Evolutionary conservation across 2,113 vertebrate species (phyloP).

Genomic region (Gila orcuttii): DNA sequence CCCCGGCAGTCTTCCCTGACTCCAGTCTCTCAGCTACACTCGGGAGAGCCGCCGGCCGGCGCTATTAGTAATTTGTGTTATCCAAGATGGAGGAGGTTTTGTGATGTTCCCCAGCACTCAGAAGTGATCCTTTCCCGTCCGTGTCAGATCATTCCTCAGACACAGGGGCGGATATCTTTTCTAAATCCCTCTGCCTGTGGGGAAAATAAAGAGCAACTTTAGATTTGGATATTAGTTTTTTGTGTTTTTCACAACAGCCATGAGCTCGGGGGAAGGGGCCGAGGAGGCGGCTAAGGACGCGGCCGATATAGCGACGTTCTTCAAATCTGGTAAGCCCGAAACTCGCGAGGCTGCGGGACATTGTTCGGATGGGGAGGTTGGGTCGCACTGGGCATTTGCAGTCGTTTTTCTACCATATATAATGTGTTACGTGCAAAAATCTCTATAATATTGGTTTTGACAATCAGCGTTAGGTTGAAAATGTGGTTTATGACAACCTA

Average conservation of each 20-base stretch:
- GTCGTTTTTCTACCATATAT: neutral
- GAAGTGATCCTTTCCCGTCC: slow-evolving; percentile 57
- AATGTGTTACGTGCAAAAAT: neutral
- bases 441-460: neutral
- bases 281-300: slow-evolving; percentile 93
- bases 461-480: neutral
- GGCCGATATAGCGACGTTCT: slow-evolving; percentile 88
- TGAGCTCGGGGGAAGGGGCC: slow-evolving; percentile 88
- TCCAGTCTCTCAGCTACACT: slow-evolving; percentile 65
- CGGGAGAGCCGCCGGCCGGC: slow-evolving; percentile 78
- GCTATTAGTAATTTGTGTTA: slow-evolving; percentile 68
- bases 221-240: slow-evolving; percentile 67
- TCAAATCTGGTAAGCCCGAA: slow-evolving; percentile 86
- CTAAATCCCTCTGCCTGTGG: slow-evolving; percentile 42
- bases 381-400: neutral
- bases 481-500: neutral
- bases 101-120: slow-evolving; percentile 70
- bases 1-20: slow-evolving; percentile 63
- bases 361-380: neutral
- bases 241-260: slow-evolving; percentile 73
- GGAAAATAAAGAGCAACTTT: slow-evolving; percentile 45
- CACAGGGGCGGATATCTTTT: slow-evolving; percentile 60
- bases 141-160: slow-evolving; percentile 65
- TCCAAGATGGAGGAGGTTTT: slow-evolving; percentile 80
- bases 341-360: slow-evolving; percentile 25